Evolutionary conservation across 2,888 invertebrate genomes (phyloP), one percentile per base, ranked within the genome.

Genomic region (Adelognathus sp.): DNA sequence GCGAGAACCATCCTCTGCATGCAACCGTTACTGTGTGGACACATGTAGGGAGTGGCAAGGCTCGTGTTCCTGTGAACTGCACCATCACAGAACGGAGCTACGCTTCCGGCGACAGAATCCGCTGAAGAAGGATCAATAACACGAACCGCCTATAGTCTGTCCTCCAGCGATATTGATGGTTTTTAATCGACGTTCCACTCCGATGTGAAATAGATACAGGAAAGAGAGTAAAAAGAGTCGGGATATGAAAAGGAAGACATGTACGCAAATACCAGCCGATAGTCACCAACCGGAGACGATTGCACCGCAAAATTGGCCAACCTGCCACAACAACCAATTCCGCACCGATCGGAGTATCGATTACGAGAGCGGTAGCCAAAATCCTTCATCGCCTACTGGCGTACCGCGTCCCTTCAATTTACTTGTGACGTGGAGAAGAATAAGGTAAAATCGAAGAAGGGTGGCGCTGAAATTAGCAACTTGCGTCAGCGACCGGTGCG

Each of bases 261-360:
- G 52, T 24, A 60, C 18, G 41, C 29, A 14, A 69, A 7, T 14
- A 58, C 52, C n/a, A 50, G 29, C 46, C 46, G 21, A 33, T 7
- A 18, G 14, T 41, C 24, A 41, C 61, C 39, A 27, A 24, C 7
- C 73, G 73, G 73, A 83, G 63, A 63, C 58, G 74, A 44, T 67
- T 75, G 66, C 70, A 60, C 56, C 52, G 56, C 70, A 56, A 79
- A 82, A 81, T 81, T 80, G 69, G 81, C 81, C 41, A 83, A 86
- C 82, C 83, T 86, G 84, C 83, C 82, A 76, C 83, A 87, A 87
- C 77, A 82, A 79, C 82, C 79, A 76, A 81, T 78, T 80, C 72
- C 81, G n/a, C n/a, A 67, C 69, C 67, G 79, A 64, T 80, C 69
- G 79, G 79, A 82, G 82, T 78, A 78, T 70, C 78, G 80, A 74